These are phyloP conservation scores for Adelosebastes latens DNA, from an alignment of 2,797 vertebrate species.

Conservation along the genomic window DNA sequence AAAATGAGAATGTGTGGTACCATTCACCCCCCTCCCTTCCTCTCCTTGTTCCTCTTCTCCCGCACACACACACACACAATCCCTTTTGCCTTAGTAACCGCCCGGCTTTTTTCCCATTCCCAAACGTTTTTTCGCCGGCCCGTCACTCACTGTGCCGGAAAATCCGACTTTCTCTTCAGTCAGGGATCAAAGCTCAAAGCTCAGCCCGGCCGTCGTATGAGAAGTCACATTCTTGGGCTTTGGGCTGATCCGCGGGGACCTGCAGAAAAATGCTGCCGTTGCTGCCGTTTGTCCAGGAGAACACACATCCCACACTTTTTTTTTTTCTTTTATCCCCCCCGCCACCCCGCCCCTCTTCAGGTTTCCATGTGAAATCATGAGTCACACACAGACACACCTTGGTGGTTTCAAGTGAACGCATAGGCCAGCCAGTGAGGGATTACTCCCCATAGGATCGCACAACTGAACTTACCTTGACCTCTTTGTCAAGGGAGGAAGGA, in stretches of 20 bases:
- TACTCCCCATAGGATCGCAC: slow-evolving; percentile 39
- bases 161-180: slow-evolving; percentile 75
- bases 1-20: slow-evolving; percentile 49
- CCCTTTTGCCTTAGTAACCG: slow-evolving; percentile 54
- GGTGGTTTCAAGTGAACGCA: slow-evolving; percentile 26
- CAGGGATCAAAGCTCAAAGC: slow-evolving; percentile 71
- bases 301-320: background rate
- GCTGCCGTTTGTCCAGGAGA: slow-evolving; percentile 33
- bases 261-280: slow-evolving; percentile 14
- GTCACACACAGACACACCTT: slow-evolving; percentile 46
- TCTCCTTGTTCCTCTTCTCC: background rate
- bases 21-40: background rate
- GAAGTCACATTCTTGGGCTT: slow-evolving; percentile 70
- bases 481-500: slow-evolving; percentile 28
- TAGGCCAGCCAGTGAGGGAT: slow-evolving; percentile 31
- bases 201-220: slow-evolving; percentile 47
- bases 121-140: slow-evolving; percentile 39
- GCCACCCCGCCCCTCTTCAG: background rate
- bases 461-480: slow-evolving; percentile 65
- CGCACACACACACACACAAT: slow-evolving; percentile 30
- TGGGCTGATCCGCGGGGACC: slow-evolving; percentile 52
- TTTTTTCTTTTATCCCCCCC: background rate
- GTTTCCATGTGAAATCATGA: slow-evolving; percentile 43
- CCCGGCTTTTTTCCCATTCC: slow-evolving; percentile 52
- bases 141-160: slow-evolving; percentile 75